A percentile compares a stretch with the other conserved stretches of the same genome.
Evolutionary conservation across 2,797 vertebrate species (phyloP).

Genomic region (Melanotaenia pygmaea): DNA sequence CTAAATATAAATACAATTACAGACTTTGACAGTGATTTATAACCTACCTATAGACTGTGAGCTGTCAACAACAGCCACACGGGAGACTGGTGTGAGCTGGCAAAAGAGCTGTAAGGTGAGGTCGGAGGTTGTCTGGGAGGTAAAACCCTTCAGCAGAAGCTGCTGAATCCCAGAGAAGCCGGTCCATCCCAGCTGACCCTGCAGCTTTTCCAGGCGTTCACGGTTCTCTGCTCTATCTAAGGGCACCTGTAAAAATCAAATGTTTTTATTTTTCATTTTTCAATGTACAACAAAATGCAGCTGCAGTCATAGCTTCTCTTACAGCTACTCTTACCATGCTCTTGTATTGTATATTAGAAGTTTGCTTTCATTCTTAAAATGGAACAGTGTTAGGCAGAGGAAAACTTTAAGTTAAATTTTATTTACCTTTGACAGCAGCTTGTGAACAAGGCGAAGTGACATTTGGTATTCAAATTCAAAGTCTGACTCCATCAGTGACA

Average conservation of each 20-base stretch:
- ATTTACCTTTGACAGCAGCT: constrained; percentile 87
- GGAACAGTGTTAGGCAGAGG: not conserved
- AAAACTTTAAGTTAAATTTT: not conserved
- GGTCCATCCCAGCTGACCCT: constrained; percentile 96
- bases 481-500: constrained; percentile 98
- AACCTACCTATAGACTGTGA: constrained; percentile 93
- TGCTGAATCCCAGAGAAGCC: constrained; percentile 98
- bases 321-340: too few relatives aligned
- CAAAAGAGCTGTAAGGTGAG: constrained; percentile 97
- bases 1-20: not conserved
- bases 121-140: constrained; percentile 94
- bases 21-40: not conserved
- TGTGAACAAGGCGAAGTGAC: constrained; percentile 93
- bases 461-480: constrained; percentile 99
- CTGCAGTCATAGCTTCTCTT: not conserved
- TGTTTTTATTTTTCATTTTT: not conserved
- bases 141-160: constrained; percentile 96
- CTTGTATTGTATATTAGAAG: not conserved
- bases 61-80: constrained; percentile 94
- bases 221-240: constrained; percentile 95
- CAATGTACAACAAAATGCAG: not conserved
- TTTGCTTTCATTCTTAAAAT: too few relatives aligned
- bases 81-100: constrained; percentile 94
- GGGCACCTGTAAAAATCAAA: constrained; percentile 83
- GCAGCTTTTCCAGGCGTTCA: constrained; percentile 96